Evolutionary conservation across 1,140 invertebrate species (phyloP).

Genomic region (Brachionus paranguensis): DNA sequence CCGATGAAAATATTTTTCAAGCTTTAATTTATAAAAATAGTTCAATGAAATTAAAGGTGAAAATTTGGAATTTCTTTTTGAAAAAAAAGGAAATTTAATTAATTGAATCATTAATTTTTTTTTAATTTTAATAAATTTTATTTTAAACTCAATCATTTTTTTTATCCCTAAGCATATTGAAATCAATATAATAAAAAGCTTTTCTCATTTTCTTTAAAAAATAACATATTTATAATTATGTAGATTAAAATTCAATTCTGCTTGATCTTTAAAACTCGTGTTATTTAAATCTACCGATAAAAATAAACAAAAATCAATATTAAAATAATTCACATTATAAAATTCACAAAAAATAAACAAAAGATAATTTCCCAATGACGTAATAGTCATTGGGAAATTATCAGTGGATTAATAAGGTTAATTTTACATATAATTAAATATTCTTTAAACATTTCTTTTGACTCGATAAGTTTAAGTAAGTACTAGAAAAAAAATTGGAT

Average conservation of each 20-base stretch:
- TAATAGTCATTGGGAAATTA: no score
- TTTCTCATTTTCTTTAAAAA: background rate
- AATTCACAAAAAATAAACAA: background rate
- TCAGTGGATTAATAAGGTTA: background rate
- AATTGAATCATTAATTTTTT: background rate
- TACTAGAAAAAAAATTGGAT: background rate
- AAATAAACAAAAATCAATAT: background rate
- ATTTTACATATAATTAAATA: background rate
- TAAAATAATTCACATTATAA: background rate
- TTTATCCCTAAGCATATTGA: no score
- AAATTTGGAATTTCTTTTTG: background rate
- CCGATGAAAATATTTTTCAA: background rate
- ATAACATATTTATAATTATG: background rate
- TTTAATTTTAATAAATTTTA: no score
- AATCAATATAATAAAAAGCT: background rate
- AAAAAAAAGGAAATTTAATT: background rate
- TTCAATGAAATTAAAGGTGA: background rate
- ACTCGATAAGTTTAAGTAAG: background rate
- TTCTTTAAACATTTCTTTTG: background rate
- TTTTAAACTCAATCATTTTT: no score
- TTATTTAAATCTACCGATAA: background rate
- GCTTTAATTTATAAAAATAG: background rate
- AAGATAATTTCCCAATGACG: background rate
- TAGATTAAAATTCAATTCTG: background rate
- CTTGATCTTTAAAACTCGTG: background rate